phyloP scores from a whole-genome alignment of 2,797 vertebrate genomes.

The Heliangelus exortis region DNA sequence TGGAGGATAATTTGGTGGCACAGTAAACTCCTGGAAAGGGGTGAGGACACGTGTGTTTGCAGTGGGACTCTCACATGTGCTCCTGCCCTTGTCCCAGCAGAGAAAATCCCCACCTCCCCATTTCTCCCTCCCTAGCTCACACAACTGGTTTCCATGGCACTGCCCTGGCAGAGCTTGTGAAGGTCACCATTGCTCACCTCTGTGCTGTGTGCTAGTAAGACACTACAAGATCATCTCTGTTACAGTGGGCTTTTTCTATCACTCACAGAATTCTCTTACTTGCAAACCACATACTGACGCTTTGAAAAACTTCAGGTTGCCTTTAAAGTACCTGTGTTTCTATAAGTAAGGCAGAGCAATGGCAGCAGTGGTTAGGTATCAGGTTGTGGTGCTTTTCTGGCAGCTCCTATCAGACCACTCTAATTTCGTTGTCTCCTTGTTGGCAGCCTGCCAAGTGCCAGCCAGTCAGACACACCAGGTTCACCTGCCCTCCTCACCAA shows the following conservation, averaged over 20 bases:
- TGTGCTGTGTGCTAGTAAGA: background rate
- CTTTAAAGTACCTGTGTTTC: background rate
- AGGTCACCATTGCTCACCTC: background rate
- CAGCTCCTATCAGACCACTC: background rate
- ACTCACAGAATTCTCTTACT: background rate
- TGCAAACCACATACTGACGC: background rate
- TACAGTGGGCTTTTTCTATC: background rate
- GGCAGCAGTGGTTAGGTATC: background rate
- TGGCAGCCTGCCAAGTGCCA: background rate
- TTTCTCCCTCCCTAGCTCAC: background rate
- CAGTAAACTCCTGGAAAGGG: background rate
- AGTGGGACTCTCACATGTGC: background rate
- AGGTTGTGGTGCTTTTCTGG: background rate
- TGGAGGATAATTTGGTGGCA: background rate
- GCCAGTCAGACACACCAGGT: fast-evolving
- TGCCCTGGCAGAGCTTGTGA: background rate
- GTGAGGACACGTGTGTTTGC: background rate
- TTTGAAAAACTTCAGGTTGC: background rate
- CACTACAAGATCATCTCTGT: background rate
- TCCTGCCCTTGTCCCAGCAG: constrained; percentile 12
- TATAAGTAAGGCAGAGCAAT: background rate
- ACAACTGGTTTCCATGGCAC: background rate
- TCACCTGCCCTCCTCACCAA: background rate
- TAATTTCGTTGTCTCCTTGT: background rate
- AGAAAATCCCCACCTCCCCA: background rate